Evolutionary conservation across 2,113 vertebrate species (phyloP).

Genomic region (Lophotis ruficrista): DNA sequence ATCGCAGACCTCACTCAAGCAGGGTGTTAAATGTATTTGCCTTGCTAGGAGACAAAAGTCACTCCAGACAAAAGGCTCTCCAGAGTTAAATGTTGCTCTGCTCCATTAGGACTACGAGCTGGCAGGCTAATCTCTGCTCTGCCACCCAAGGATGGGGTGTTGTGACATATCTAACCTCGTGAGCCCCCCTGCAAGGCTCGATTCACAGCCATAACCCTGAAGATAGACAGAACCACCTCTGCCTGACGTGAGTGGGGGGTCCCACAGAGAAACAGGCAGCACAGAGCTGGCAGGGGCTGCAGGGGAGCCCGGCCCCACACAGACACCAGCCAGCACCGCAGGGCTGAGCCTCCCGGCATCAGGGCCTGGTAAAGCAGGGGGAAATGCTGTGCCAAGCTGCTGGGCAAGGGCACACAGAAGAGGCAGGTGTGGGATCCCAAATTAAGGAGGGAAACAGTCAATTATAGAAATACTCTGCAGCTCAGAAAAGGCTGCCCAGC

Average conservation of each 20-base stretch:
- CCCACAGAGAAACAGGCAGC: background rate
- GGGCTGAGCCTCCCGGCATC: background rate
- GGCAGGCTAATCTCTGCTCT: background rate
- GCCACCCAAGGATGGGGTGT: background rate
- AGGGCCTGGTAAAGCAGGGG: background rate
- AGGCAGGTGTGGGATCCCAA: background rate
- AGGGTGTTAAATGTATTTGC: background rate
- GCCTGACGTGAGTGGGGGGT: accelerated
- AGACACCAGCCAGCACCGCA: background rate
- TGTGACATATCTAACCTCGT: accelerated
- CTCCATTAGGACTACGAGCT: background rate
- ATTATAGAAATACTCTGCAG: background rate
- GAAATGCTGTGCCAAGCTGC: background rate
- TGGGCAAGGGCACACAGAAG: background rate
- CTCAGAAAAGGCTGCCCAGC: background rate
- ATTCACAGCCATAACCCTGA: background rate
- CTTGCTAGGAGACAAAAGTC: background rate
- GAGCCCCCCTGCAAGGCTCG: background rate
- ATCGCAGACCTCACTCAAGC: background rate
- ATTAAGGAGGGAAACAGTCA: background rate
- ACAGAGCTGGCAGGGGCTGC: background rate
- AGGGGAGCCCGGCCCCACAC: background rate
- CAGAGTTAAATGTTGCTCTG: background rate
- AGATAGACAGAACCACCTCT: background rate
- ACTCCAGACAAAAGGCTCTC: background rate